These are phyloP conservation scores for Drosophila meridionalis DNA, from an alignment of 2,888 invertebrate genomes.

Conservation along the genomic window DNA sequence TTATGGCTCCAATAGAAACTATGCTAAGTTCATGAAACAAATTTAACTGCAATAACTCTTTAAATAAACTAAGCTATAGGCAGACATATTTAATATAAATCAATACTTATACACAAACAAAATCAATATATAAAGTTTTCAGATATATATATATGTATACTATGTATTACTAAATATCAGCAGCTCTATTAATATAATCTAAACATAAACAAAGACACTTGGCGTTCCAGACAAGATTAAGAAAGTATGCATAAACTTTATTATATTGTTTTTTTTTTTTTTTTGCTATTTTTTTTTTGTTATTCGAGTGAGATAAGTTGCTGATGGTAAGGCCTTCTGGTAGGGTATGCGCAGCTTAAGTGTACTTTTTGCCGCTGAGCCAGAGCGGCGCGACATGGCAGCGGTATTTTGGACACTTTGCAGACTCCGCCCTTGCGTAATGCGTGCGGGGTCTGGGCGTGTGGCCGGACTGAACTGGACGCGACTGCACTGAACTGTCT, in stretches of 20 bases:
- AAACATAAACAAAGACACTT: not conserved
- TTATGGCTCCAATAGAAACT: no score
- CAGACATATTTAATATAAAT: not conserved
- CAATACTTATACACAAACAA: not conserved
- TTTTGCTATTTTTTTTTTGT: not conserved
- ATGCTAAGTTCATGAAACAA: not conserved
- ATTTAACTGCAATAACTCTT: not conserved
- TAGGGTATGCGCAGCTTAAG: slow-evolving; percentile 8
- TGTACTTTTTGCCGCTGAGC: slow-evolving; percentile 6
- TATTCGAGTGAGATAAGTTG: not conserved
- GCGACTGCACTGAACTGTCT: slow-evolving; percentile 25
- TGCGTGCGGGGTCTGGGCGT: not conserved
- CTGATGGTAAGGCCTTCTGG: not conserved
- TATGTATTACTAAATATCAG: not conserved
- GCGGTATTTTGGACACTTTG: slow-evolving; percentile 4
- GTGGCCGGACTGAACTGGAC: not conserved
- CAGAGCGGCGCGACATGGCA: not conserved
- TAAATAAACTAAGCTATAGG: not conserved
- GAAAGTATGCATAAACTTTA: slow-evolving; percentile 12
- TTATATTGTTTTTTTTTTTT: not conserved
- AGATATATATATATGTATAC: not conserved
- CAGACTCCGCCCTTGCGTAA: slow-evolving; percentile 1
- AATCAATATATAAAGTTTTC: not conserved
- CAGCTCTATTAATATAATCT: slow-evolving; percentile 6
- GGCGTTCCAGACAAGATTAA: slow-evolving; percentile 1